Percentiles rank a stretch among this genome's conserved stretches.
phyloP scores from a whole-genome alignment of 2,888 invertebrate genomes.

The Girardia tigrina region DNA sequence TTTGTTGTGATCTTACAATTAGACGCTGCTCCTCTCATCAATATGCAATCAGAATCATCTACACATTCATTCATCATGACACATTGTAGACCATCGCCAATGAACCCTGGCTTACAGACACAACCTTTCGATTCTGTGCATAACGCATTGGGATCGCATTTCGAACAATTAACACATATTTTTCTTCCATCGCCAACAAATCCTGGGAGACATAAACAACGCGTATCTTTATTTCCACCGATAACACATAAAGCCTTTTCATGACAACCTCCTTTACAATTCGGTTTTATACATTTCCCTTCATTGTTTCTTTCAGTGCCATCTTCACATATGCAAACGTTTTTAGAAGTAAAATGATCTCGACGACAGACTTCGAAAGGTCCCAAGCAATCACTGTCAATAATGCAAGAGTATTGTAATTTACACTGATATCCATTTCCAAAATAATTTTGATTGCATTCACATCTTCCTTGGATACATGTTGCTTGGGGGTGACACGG shows the following conservation, averaged over 20 bases:
- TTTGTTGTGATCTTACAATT: background rate
- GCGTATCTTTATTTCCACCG: background rate
- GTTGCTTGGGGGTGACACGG: background rate
- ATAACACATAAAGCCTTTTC: background rate
- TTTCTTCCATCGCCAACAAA: background rate
- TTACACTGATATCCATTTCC: background rate
- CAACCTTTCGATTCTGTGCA: conserved; percentile 7
- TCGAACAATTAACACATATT: background rate
- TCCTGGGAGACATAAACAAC: background rate
- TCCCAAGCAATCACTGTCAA: background rate
- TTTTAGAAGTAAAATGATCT: background rate
- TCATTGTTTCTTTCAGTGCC: background rate
- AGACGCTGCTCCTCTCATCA: background rate
- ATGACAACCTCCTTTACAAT: background rate
- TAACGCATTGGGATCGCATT: background rate
- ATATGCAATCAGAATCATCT: background rate
- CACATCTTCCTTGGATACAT: background rate
- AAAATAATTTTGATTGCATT: background rate
- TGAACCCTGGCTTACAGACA: background rate
- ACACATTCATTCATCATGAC: background rate
- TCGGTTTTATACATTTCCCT: background rate
- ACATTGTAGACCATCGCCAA: conserved; percentile 8
- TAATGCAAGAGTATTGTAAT: background rate
- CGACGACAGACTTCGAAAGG: background rate
- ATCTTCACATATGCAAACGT: background rate